A percentile compares a stretch with the other conserved stretches of the same genome.
These are phyloP conservation scores for Ryuthela nishihirai DNA, from an alignment of 2,888 invertebrate species.

Conservation along the genomic window DNA sequence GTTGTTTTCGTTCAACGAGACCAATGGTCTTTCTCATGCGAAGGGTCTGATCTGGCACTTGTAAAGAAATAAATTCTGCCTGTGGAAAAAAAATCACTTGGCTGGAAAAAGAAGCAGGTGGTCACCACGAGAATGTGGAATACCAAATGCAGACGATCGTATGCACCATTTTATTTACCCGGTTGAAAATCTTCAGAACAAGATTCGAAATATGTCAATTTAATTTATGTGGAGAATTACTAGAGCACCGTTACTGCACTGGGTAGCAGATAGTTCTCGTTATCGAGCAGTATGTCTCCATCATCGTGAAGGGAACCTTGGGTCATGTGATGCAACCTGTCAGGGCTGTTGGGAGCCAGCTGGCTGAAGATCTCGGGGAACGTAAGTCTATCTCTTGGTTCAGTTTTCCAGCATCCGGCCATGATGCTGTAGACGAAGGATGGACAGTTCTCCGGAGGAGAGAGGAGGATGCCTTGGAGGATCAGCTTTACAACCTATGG, in stretches of 20 bases:
- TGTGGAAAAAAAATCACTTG: too few species aligned
- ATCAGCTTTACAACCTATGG: constrained; percentile 69
- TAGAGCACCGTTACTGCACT: constrained; percentile 11
- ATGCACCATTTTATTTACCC: too few species aligned
- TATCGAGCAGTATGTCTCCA: constrained; percentile 15
- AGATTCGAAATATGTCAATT: too few species aligned
- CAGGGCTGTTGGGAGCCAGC: constrained; percentile 12
- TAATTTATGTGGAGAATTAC: too few species aligned
- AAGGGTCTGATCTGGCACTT: too few species aligned
- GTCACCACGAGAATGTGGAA: too few species aligned
- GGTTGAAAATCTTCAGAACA: too few species aligned
- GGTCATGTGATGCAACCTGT: neutral
- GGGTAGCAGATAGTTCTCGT: constrained; percentile 36
- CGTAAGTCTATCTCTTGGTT: constrained; percentile 69
- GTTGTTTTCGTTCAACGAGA: too few species aligned
- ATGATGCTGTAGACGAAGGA: constrained; percentile 68
- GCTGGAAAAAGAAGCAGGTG: too few species aligned
- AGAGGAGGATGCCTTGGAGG: constrained; percentile 71
- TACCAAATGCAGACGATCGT: too few species aligned
- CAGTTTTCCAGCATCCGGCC: constrained; percentile 75
- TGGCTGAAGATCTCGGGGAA: constrained; percentile 61
- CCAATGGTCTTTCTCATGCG: too few species aligned
- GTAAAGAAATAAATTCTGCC: too few species aligned
- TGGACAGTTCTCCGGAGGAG: constrained; percentile 74
- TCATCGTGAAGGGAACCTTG: constrained; percentile 1